phyloP scores from a whole-genome alignment of 92 coral and sea anemone species.

The Blastomussa wellsi region DNA sequence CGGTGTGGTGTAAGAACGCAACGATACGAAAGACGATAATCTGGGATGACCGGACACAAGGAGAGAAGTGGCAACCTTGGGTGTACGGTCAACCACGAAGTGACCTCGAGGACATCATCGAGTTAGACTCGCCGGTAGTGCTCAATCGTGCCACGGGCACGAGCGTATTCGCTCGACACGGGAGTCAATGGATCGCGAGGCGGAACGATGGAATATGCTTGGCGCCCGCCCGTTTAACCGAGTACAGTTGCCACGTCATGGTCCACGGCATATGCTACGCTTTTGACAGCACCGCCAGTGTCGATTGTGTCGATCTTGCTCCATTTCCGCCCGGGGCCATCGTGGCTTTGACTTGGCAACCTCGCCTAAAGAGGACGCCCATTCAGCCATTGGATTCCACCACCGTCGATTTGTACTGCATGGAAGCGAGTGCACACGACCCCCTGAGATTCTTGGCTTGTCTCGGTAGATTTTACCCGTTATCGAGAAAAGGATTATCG shows the following conservation, averaged over 20 bases:
- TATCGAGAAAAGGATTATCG: background rate
- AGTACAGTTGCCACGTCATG: background rate
- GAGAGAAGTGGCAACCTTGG: background rate
- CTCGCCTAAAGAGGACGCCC: background rate
- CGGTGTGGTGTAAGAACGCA: constrained; percentile 9
- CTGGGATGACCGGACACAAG: background rate
- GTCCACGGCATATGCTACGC: constrained; percentile 2
- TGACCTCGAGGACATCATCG: background rate
- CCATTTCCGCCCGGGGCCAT: constrained; percentile 5
- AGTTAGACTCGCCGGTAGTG: background rate
- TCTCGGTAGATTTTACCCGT: background rate
- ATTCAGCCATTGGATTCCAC: background rate
- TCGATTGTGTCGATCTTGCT: background rate
- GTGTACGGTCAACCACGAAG: background rate
- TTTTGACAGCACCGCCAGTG: background rate
- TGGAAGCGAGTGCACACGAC: constrained; percentile 4
- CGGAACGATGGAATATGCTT: background rate
- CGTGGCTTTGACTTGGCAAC: background rate
- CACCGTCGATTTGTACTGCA: constrained; percentile 2
- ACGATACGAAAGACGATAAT: background rate
- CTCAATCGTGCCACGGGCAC: constrained; percentile 2
- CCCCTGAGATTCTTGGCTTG: constrained; percentile 3
- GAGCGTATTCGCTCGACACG: background rate
- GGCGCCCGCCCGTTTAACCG: background rate
- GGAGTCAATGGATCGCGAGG: background rate